Base-by-base conservation (phyloP, 1,140 invertebrate species). In the Sinella curviseta region DNA sequence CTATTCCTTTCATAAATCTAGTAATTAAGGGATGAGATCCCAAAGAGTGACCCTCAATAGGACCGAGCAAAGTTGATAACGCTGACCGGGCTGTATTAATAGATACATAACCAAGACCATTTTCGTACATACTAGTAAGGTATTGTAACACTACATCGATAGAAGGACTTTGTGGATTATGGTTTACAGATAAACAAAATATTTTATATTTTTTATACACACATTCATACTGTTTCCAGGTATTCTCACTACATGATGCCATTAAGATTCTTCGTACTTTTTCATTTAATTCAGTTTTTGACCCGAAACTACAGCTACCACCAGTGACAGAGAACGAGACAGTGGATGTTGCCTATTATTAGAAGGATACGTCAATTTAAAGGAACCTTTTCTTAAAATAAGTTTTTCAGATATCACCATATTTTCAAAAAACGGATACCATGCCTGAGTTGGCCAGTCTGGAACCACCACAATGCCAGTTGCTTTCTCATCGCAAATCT, bases 401-500 rank as follows among this genome's bases (percentile, higher is more conserved):
- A 75, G 0, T 0, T 26, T 16, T 33, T 75, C 31, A 1, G 55
- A 74, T 39, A 30, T 35, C 20, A 76, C 12, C 1, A 34, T 0
- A 17, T 34, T 33, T 14, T 8, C 28, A 74, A 74, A 80, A 54
- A 73, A 2, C 8, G 79, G 79, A 36, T 34, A 80, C 79, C 79
- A 80, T 8, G 70, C 26, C 54, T 80, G 79, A 4, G 79, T 48
- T 35, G 35, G 36, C 79, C 79, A 80, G 4, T 30, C 20, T 12
- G 79, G 79, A 31, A 74, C 60, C 28, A 80, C 67, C 16, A 80
- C 24, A 26, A 80, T 74, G 14, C 79, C 79, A 31, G 0, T 60
- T 8, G 39, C 78, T 12, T 36, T 65, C 8, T 79, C 78, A 2
- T 35, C 26, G 4, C 17, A 30, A 20, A 79, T 79, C 36, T 79